Evolutionary conservation across 2,113 vertebrate genomes (phyloP).

Genomic region (Sinocyclocheilus anshuiensis): DNA sequence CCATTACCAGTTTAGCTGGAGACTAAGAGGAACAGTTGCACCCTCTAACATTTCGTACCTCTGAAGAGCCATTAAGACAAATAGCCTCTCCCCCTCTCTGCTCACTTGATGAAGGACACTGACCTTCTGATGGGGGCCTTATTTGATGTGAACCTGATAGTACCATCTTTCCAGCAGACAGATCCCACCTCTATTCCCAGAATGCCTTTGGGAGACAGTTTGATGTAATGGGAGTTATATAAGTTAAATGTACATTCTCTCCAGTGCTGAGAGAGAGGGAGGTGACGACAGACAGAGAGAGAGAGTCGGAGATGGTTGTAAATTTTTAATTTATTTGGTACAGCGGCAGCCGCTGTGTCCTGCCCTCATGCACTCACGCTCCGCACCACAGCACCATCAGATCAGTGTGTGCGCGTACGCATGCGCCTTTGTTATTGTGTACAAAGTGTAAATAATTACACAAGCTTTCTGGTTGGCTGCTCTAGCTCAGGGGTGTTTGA

Average conservation of each 20-base stretch:
- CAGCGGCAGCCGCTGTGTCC: not conserved
- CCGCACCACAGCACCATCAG: not conserved
- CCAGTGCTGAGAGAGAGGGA: constrained; percentile 11
- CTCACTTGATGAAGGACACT: constrained; percentile 41
- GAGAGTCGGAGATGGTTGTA: constrained; percentile 20
- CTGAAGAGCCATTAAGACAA: constrained; percentile 35
- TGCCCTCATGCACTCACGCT: not conserved
- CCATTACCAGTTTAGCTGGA: constrained; percentile 18
- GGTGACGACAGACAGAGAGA: constrained; percentile 10
- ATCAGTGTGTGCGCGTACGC: not conserved
- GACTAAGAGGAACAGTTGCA: constrained; percentile 24
- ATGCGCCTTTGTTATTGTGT: constrained; percentile 13
- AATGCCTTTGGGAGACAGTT: constrained; percentile 36
- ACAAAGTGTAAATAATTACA: constrained; percentile 48
- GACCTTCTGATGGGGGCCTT: constrained; percentile 38
- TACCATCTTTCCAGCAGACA: constrained; percentile 26
- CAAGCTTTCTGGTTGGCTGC: constrained; percentile 36
- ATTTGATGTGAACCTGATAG: constrained; percentile 44
- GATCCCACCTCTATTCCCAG: constrained; percentile 35
- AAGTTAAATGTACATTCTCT: constrained; percentile 33
- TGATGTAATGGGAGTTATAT: constrained; percentile 35
- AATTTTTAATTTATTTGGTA: constrained; percentile 35
- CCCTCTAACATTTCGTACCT: constrained; percentile 26
- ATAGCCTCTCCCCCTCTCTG: constrained; percentile 5
- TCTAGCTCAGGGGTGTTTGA: constrained; percentile 37